A percentile compares a stretch with the other conserved stretches of the same genome.
Evolutionary conservation across 2,888 invertebrate genomes (phyloP).

Genomic region (Galerucella nymphaeae): DNA sequence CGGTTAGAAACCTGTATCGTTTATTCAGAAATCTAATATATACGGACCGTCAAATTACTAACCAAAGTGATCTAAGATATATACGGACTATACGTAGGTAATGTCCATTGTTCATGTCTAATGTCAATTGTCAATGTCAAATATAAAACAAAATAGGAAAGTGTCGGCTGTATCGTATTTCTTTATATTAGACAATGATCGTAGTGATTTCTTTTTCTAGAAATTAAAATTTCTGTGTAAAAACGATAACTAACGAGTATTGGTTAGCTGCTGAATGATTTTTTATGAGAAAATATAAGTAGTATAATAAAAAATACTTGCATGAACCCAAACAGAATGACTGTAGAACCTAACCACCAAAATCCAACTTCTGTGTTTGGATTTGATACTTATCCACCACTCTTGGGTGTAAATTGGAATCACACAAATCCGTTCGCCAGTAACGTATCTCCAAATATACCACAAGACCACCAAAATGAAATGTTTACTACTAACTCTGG

Average conservation of each 20-base stretch:
- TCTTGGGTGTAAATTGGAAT: constrained; percentile 44
- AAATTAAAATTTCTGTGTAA: neutral
- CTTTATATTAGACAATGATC: too few species aligned
- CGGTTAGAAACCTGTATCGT: too few species aligned
- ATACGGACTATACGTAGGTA: too few species aligned
- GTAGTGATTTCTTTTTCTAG: neutral
- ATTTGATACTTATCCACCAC: constrained; percentile 56
- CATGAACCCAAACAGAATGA: constrained; percentile 56
- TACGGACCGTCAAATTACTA: too few species aligned
- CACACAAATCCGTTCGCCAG: constrained; percentile 41
- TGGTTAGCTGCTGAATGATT: neutral
- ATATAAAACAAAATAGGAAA: neutral
- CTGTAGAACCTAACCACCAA: constrained; percentile 60
- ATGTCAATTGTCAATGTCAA: neutral
- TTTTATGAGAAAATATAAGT: constrained; percentile 3
- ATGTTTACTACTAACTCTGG: constrained; percentile 3
- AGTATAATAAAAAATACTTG: constrained; percentile 30
- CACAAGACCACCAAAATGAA: constrained; percentile 11
- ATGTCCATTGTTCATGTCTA: too few species aligned
- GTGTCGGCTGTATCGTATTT: neutral
- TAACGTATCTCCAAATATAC: constrained; percentile 13
- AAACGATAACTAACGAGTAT: neutral
- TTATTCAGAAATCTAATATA: too few species aligned
- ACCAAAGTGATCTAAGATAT: too few species aligned
- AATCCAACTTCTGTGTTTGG: constrained; percentile 58